Conservation (phyloP, 2,113 vertebrate genomes). For the Chroicocephalus ridibundus region DNA sequence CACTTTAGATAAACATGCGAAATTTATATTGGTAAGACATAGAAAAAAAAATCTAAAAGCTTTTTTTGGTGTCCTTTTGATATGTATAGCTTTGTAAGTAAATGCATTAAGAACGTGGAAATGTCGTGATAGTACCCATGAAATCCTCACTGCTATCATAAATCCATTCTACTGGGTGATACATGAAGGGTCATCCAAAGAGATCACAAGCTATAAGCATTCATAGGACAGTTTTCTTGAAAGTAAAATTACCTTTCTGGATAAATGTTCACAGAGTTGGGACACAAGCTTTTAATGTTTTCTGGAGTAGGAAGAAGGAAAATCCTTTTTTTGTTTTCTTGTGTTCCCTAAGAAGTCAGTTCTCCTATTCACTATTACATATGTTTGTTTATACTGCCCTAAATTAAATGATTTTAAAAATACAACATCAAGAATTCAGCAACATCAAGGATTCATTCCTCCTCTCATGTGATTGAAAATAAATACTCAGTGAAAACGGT, state of each 20-base stretch:
- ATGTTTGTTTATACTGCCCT: neutral
- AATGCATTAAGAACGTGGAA: neutral
- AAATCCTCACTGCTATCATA: neutral
- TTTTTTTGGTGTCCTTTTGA: neutral
- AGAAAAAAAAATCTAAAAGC: neutral
- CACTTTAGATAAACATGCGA: neutral
- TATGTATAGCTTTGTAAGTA: neutral
- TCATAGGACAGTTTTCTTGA: neutral
- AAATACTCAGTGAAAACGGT: neutral
- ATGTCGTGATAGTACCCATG: fast-evolving
- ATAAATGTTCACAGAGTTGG: neutral
- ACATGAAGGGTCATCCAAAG: neutral
- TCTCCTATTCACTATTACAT: neutral
- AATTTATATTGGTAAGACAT: neutral
- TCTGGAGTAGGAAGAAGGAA: neutral
- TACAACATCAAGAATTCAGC: neutral
- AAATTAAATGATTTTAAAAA: neutral
- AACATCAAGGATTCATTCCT: neutral
- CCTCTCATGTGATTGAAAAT: neutral
- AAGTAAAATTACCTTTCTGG: neutral
- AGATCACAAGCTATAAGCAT: neutral
- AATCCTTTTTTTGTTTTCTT: neutral
- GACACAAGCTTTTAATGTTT: neutral
- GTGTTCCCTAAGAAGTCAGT: neutral
- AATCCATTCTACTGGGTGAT: neutral